These are phyloP conservation scores for Ophiothrix spiculata DNA, from an alignment of 35 echinoderm and acorn worm species.

Conservation along the genomic window DNA sequence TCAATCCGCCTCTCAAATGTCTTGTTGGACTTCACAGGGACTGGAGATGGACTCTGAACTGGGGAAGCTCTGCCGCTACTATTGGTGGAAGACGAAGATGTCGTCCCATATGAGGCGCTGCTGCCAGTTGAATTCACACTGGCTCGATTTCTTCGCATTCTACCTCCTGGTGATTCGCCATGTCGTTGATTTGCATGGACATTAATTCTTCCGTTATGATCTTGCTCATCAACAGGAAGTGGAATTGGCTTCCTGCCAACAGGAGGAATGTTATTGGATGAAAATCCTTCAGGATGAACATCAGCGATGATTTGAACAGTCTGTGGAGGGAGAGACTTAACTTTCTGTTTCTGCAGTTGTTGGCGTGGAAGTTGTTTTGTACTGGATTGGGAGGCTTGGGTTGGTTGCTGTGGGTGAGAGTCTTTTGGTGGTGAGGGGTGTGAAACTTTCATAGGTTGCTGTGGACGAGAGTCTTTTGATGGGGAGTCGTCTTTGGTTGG, in stretches of 20 bases:
- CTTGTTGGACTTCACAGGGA: constrained; percentile 19
- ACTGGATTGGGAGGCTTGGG: too few species aligned
- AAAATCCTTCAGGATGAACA: neutral
- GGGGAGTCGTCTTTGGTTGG: too few species aligned
- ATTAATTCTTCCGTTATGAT: neutral
- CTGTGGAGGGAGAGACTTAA: too few species aligned
- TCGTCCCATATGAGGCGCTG: neutral
- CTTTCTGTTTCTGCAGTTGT: too few species aligned
- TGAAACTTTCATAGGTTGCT: too few species aligned
- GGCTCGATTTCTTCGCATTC: neutral
- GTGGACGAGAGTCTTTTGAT: too few species aligned
- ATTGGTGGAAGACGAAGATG: neutral
- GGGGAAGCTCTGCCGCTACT: neutral
- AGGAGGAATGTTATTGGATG: neutral
- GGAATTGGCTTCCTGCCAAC: neutral
- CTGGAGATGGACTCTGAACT: neutral
- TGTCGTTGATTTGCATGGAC: too few species aligned
- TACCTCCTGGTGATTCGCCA: neutral
- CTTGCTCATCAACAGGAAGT: neutral
- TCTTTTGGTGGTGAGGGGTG: too few species aligned
- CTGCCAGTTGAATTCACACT: neutral
- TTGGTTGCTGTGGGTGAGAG: too few species aligned
- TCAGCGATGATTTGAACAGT: neutral
- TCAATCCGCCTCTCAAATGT: constrained; percentile 78
- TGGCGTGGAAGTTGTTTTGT: too few species aligned